Base-by-base conservation (phyloP, 2,797 vertebrate species). In the Ctenochaetus hawaiiensis region DNA sequence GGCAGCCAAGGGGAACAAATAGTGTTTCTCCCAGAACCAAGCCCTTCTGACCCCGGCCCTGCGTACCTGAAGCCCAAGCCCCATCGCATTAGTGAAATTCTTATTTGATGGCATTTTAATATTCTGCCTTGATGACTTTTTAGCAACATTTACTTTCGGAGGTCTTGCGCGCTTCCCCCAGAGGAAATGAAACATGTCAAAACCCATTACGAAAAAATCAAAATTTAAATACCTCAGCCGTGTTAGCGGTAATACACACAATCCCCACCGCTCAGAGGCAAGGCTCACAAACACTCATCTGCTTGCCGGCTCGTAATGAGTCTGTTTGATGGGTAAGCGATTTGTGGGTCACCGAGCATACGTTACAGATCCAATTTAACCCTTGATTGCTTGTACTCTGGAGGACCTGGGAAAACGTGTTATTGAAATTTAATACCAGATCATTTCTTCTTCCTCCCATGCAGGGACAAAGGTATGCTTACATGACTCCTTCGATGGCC, bases 41-140 rank as follows among this genome's bases (percentile, higher is more conserved):
- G 96, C 96, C 97, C 94, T 95, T 93, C 93, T 98, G 95, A 96
- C 96, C 96, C 92, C 81, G 18, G 94, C 95, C 96, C 93, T 89
- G 94, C 92, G 94, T 97, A 99, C 98, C 98, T 98, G 97, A 95
- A 96, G 96, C 96, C 95, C 93, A 94, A 96, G 97, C 97, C 94
- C 93, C 95, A 96, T 97, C 97, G 96, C 97, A 98, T 99, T 99
- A 98, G 97, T 94, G 94, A 96, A 97, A 99, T 99, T 98, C 97
- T 97, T 97, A 97, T 98, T 98, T 99, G 97, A 99, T 99, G 97
- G 97, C 97, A 97, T 99, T 99, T 99, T 99, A 99, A 99, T 99
- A 99, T 99, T 99, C 98, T 99, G 97, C 96, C 97, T 99, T 99
- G 97, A 99, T 99, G 97, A 99, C 97, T 99, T 99, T 99, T 99